phyloP scores from a whole-genome alignment of 2,113 vertebrate species.

The Hippocampus mohnikei region DNA sequence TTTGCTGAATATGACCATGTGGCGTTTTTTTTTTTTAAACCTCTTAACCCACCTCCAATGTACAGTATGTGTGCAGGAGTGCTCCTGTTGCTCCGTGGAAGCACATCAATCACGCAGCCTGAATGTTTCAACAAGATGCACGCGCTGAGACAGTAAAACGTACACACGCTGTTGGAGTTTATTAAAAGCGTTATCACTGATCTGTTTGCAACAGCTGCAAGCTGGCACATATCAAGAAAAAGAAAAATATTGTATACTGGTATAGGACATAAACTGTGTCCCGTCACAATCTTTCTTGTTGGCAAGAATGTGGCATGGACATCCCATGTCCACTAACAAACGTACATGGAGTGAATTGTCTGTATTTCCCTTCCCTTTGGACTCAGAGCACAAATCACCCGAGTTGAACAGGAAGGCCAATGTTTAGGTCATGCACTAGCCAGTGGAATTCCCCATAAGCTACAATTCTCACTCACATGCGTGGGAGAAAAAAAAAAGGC shows the following conservation, averaged over 20 bases:
- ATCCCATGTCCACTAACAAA: conserved; percentile 4
- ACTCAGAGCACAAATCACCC: conserved; percentile 28
- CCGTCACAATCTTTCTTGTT: conserved; percentile 17
- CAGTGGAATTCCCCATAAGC: conserved; percentile 52
- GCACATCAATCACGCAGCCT: conserved; percentile 56
- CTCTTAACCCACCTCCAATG: conserved; percentile 26
- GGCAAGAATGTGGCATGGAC: not conserved
- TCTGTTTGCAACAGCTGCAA: conserved; percentile 45
- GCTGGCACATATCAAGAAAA: not conserved
- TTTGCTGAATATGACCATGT: conserved; percentile 36
- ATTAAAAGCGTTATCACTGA: conserved; percentile 59
- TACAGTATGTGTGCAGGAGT: conserved; percentile 17
- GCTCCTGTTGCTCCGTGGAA: conserved; percentile 25
- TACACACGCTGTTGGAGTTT: conserved; percentile 37
- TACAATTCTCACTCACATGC: not conserved
- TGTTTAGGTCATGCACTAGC: conserved; percentile 48
- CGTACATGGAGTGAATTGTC: conserved; percentile 29
- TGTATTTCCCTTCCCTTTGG: conserved; percentile 49
- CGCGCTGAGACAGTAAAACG: conserved; percentile 24
- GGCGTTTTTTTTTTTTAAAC: not conserved
- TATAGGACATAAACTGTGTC: not conserved
- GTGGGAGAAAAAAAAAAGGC: not conserved
- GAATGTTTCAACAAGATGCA: conserved; percentile 40
- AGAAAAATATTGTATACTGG: not conserved
- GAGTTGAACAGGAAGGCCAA: conserved; percentile 53